Evolutionary conservation across 2,797 vertebrate genomes (phyloP), one percentile per base, ranked within the genome.

Genomic region (Falco peregrinus): DNA sequence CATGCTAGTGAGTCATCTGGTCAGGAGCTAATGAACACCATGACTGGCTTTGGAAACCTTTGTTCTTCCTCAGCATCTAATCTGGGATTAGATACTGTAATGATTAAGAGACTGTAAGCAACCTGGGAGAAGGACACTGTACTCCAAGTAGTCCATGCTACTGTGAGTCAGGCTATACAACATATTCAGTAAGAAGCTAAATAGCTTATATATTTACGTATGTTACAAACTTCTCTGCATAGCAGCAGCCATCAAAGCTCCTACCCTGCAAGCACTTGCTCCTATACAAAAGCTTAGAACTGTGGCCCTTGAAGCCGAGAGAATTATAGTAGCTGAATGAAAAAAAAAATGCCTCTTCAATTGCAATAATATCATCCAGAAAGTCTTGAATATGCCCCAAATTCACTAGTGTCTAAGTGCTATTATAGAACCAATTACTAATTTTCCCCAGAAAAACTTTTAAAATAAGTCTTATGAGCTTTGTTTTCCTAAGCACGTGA

Each of bases 61-160:
- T 89, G 17, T 47, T 45, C 35, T 60, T 89, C 45, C 59, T 91
- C 70, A 86, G 4, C 39, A 37, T 67, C 53, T 96, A 81, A 95
- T 91, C 87, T 79, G 35, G 48, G 87, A 95, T 95, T 90, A 95
- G 65, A 81, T 88, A 90, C 9, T 86, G 59, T 22, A 84, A 63
- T 33, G 69, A 86, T 80, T 76, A 94, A 65, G 69, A 78, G 24
- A 75, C 76, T 83, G 19, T 59, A 78, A 76, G 54, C 43, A 93
- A 91, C 33, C 28, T 76, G 69, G 41, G 83, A 93, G 92, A 89
- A 95, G 70, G 83, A 74, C 82, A 74, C 25, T 57, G 71, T 78
- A 84, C 31, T 84, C 41, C 47, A 79, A 70, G 63, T 20, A 56
- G 64, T 18, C 82, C 31, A 16, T 2, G 3, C 26, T 83, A 28